These are phyloP conservation scores for Drosophila sucinea DNA, from an alignment of 1,140 invertebrate genomes.

Conservation along the genomic window DNA sequence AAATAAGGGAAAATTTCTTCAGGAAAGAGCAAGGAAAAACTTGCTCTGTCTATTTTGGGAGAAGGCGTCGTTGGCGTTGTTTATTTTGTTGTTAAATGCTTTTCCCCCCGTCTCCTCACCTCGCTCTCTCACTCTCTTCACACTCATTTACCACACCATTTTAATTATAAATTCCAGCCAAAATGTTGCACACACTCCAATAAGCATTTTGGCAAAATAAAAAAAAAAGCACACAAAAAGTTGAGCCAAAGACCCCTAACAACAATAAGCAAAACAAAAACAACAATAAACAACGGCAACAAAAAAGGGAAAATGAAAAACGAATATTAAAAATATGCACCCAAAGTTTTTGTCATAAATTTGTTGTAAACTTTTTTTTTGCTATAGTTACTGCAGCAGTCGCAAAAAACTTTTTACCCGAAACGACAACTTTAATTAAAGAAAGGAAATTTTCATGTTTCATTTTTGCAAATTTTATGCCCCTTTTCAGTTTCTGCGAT, in stretches of 20 bases:
- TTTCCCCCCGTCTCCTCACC: constrained; percentile 43
- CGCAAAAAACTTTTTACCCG: neutral
- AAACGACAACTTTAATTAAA: constrained; percentile 13
- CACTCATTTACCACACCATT: constrained; percentile 30
- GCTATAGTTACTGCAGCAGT: constrained; percentile 1
- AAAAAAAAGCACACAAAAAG: neutral
- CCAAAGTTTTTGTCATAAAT: constrained; percentile 20
- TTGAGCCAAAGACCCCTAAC: constrained; percentile 7
- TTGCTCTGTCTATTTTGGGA: constrained; percentile 11
- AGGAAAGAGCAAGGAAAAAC: constrained; percentile 1
- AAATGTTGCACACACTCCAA: constrained; percentile 20
- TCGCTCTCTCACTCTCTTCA: constrained; percentile 9
- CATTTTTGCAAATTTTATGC: constrained; percentile 9
- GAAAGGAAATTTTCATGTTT: constrained; percentile 12
- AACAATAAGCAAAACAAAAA: constrained; percentile 6
- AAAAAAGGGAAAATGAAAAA: constrained; percentile 3
- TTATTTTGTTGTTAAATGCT: constrained; percentile 41
- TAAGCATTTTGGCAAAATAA: constrained; percentile 8
- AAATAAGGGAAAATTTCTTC: constrained; percentile 41
- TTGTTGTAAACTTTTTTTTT: constrained; percentile 4
- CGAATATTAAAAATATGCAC: constrained; percentile 9
- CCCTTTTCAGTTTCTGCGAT: neutral
- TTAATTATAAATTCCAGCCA: constrained; percentile 56
- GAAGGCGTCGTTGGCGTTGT: constrained; percentile 24
- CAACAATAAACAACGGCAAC: neutral